These are phyloP conservation scores for cat (Felis catus) DNA, from an alignment of 2,113 vertebrate genomes.

Conservation along the genomic window DNA sequence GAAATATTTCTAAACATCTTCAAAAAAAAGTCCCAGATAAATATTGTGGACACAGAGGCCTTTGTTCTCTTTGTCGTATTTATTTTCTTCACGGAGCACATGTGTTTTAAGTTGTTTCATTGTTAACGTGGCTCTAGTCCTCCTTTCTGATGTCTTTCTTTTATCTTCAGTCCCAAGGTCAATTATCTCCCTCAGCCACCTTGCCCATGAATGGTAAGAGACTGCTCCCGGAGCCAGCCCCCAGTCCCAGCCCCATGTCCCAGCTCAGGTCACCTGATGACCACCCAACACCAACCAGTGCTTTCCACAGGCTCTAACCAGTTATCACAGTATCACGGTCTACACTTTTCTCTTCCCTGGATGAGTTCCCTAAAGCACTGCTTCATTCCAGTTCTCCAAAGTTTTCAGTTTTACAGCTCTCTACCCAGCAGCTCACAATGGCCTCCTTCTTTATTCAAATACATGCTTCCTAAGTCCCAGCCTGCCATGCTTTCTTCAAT, in stretches of 20 bases:
- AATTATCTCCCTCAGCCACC: background rate
- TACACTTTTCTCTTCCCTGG: background rate
- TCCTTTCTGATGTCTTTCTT: background rate
- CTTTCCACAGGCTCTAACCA: background rate
- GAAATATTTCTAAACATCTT: background rate
- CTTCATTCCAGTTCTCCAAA: background rate
- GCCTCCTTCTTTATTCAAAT: background rate
- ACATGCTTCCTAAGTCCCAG: background rate
- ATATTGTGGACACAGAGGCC: background rate
- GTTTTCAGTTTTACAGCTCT: background rate
- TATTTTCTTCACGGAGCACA: background rate
- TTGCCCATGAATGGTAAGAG: background rate
- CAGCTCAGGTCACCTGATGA: background rate
- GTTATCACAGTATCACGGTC: background rate
- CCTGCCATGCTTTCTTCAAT: background rate
- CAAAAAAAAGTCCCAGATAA: background rate
- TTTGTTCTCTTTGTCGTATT: background rate
- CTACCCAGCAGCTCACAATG: background rate
- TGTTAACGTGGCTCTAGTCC: background rate
- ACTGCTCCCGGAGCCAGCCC: background rate
- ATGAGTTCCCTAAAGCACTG: background rate
- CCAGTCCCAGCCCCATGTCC: background rate
- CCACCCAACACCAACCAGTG: background rate
- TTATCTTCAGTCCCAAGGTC: background rate
- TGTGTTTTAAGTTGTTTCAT: background rate